These are phyloP conservation scores for Trissolcus basalis DNA, from an alignment of 1,140 invertebrate genomes.

Conservation along the genomic window DNA sequence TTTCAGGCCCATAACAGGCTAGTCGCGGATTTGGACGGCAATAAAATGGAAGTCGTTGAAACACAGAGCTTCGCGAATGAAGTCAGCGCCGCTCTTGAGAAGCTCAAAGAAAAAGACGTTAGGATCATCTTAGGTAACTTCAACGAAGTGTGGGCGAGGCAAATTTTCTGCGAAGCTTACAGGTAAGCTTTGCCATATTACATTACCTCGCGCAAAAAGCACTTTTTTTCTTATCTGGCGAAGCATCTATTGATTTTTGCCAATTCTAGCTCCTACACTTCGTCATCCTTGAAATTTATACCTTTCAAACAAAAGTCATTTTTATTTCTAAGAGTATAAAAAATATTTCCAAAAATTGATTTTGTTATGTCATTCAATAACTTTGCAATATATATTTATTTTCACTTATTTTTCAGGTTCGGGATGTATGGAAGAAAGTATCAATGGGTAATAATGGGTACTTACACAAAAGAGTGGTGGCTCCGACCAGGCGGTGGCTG, in stretches of 20 bases:
- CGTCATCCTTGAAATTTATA: background rate
- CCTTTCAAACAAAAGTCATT: background rate
- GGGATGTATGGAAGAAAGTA: constrained; percentile 94
- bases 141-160: constrained; percentile 93
- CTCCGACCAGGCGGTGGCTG: constrained; percentile 80
- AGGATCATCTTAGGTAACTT: constrained; percentile 98
- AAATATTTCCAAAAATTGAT: no score
- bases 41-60: constrained; percentile 89
- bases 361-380: no score
- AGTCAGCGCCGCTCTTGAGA: constrained; percentile 86
- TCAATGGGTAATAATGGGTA: constrained; percentile 97
- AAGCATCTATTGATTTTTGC: no score
- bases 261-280: no score
- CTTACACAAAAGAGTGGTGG: constrained; percentile 89
- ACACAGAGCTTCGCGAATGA: constrained; percentile 96
- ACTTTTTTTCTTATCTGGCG: no score
- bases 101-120: constrained; percentile 94
- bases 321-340: no score
- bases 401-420: constrained; percentile 73
- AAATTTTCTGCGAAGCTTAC: constrained; percentile 95
- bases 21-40: constrained; percentile 89
- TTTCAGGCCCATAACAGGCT: constrained; percentile 91
- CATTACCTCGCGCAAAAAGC: constrained; percentile 8
- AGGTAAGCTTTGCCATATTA: constrained; percentile 75
- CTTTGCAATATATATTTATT: no score